A percentile compares a stretch with the other conserved stretches of the same genome.
phyloP scores from a whole-genome alignment of 2,797 vertebrate species.

The Myotis planiceps region DNA sequence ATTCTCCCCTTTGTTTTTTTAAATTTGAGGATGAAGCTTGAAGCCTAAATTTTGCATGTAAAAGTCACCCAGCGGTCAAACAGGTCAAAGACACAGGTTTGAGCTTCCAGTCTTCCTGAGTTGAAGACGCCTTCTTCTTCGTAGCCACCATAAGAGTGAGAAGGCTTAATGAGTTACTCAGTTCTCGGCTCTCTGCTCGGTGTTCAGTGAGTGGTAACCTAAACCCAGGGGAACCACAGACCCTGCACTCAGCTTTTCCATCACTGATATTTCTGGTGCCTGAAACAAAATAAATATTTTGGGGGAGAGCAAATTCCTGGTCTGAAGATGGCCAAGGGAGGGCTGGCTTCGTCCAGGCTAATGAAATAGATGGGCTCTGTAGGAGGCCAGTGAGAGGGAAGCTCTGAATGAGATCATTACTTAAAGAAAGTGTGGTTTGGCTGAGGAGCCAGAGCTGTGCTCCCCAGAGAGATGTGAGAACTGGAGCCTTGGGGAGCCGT shows the following conservation, averaged over 20 bases:
- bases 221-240: not conserved
- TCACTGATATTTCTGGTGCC: constrained; percentile 39
- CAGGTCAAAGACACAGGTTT: not conserved
- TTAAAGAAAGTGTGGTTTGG: constrained; percentile 76
- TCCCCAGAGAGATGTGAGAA: constrained; percentile 66
- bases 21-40: not conserved
- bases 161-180: not conserved
- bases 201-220: constrained; percentile 25
- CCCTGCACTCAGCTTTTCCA: constrained; percentile 42
- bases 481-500: constrained; percentile 72
- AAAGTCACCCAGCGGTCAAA: not conserved
- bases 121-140: not conserved
- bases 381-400: constrained; percentile 79
- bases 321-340: constrained; percentile 79
- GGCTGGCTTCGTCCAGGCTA: constrained; percentile 73
- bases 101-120: not conserved
- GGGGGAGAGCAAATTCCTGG: constrained; percentile 71
- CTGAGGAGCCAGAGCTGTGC: not conserved
- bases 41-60: not conserved
- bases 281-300: constrained; percentile 80
- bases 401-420: constrained; percentile 81
- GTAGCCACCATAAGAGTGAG: not conserved
- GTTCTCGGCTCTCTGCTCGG: not conserved
- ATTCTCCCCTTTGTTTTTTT: not conserved
- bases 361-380: constrained; percentile 77